Conservation (phyloP, 2,888 invertebrate species). For the Orchestes rusci region DNA sequence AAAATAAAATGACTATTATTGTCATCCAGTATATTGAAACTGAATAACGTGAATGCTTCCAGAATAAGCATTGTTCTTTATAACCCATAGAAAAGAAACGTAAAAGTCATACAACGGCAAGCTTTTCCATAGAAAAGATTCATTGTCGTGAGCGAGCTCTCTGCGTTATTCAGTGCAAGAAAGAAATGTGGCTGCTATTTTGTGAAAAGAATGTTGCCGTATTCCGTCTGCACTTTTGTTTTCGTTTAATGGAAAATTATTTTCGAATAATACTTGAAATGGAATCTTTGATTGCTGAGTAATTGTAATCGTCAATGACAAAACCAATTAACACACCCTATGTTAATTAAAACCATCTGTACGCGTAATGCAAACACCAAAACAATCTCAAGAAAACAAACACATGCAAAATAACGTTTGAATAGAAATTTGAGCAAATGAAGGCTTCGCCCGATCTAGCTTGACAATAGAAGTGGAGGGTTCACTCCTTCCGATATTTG, state of each 20-base stretch:
- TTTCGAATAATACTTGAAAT: constrained; percentile 31
- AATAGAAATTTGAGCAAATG: constrained; percentile 33
- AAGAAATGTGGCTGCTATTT: constrained; percentile 43
- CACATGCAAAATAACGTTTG: constrained; percentile 33
- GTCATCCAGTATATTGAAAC: constrained; percentile 41
- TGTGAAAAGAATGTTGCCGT: constrained; percentile 40
- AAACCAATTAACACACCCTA: too few relatives aligned
- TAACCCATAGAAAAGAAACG: constrained; percentile 40
- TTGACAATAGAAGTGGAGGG: constrained; percentile 28
- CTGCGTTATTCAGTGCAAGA: constrained; percentile 38
- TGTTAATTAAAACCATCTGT: constrained; percentile 22
- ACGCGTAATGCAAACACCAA: constrained; percentile 21
- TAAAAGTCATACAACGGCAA: constrained; percentile 43
- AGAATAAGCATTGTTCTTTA: constrained; percentile 43
- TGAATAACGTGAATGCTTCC: constrained; percentile 41
- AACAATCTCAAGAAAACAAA: constrained; percentile 30
- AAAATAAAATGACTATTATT: constrained; percentile 41
- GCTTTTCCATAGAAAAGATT: constrained; percentile 40
- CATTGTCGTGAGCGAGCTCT: constrained; percentile 40
- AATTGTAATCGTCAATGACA: too few relatives aligned
- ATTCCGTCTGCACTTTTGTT: constrained; percentile 35
- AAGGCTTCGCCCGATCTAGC: constrained; percentile 25
- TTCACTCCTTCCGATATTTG: constrained; percentile 34
- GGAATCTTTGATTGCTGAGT: too few relatives aligned
- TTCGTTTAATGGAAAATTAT: constrained; percentile 36